phyloP scores from a whole-genome alignment of 2,113 vertebrate species.

The Hyperoodon ampullatus region DNA sequence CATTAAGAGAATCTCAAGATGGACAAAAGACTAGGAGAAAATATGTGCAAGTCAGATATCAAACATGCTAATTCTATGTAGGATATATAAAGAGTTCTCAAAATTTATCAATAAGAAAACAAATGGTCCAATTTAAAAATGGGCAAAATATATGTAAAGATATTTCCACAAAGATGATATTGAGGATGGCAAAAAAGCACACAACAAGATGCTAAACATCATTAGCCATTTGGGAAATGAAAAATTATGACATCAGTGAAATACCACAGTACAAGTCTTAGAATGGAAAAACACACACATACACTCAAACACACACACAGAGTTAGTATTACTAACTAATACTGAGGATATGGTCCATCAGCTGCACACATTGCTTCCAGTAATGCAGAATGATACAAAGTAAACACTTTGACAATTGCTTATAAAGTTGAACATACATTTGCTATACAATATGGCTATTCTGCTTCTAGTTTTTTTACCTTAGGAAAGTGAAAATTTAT shows the following conservation, averaged over 20 bases:
- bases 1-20: neutral
- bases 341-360: neutral
- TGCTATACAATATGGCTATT: neutral
- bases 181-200: neutral
- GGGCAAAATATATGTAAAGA: neutral
- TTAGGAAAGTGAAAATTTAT: neutral
- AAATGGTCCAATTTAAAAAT: neutral
- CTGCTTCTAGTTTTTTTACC: neutral
- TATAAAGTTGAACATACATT: neutral
- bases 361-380: neutral
- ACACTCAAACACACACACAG: neutral
- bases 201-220: neutral
- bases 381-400: neutral
- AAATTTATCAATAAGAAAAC: neutral
- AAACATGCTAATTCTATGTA: neutral
- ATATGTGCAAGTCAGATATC: neutral
- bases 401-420: neutral
- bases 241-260: neutral
- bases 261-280: neutral
- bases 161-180: neutral
- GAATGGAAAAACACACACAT: neutral
- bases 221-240: neutral
- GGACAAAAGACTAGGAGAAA: neutral
- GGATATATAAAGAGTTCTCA: neutral
- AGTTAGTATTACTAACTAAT: neutral